Conservation (phyloP, 2,113 vertebrate genomes). For the Oryzias woworae region DNA sequence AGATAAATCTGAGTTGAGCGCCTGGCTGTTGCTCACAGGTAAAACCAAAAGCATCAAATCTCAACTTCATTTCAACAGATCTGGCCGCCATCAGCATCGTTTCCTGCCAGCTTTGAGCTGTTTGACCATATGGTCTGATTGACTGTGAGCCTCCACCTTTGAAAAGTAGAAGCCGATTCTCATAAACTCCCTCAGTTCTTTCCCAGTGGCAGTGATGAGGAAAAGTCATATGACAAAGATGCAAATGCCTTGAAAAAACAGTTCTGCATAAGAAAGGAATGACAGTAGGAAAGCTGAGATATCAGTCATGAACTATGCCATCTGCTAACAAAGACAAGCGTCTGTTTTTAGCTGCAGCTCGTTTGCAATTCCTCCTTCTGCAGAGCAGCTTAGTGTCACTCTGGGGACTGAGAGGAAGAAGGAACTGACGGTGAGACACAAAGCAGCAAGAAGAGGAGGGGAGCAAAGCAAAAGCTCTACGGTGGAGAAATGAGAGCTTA, state of each 20-base stretch:
- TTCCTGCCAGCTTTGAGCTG: constrained; percentile 2
- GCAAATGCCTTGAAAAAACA: constrained; percentile 1
- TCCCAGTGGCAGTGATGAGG: too few species aligned
- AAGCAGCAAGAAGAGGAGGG: constrained; percentile 16
- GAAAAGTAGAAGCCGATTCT: constrained; percentile 22
- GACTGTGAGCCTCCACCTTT: not conserved
- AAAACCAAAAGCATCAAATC: constrained; percentile 31
- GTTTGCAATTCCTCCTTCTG: constrained; percentile 51
- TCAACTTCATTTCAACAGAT: constrained; percentile 45
- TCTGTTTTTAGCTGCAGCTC: constrained; percentile 67
- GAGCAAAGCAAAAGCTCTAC: constrained; percentile 7
- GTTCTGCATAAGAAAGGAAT: constrained; percentile 7
- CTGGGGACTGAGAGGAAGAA: constrained; percentile 52
- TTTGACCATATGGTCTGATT: constrained; percentile 1
- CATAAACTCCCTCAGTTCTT: constrained; percentile 9
- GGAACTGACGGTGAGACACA: constrained; percentile 45
- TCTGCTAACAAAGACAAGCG: constrained; percentile 46
- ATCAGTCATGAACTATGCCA: constrained; percentile 43
- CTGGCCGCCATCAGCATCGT: constrained; percentile 23
- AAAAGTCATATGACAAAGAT: not conserved
- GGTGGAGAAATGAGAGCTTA: constrained; percentile 25
- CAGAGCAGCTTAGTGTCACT: constrained; percentile 51
- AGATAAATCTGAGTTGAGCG: not conserved
- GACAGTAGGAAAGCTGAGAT: constrained; percentile 27
- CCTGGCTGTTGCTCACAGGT: constrained; percentile 28